Evolutionary conservation across 2,888 invertebrate genomes (phyloP), one percentile per base, ranked within the genome.

Genomic region (Stenolophus ochropezus): DNA sequence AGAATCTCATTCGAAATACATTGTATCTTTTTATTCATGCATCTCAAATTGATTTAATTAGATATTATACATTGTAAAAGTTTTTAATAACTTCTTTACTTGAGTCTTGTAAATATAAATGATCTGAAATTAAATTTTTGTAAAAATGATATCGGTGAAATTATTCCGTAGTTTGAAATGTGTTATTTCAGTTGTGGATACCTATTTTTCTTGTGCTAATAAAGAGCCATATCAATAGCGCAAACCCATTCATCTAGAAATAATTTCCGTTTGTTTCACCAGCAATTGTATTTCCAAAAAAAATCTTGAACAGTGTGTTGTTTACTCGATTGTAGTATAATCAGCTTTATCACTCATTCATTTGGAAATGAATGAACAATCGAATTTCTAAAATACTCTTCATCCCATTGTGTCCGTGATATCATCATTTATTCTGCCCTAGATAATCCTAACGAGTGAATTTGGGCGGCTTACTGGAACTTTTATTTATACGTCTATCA

Each of bases 321-420:
- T 56, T 56, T 56, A 69, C 33, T 33, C 20, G 33, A 69, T 69
- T 33, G 65, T 69, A 21, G 11, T 21, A 11, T 56, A 56, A 56
- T 56, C 56, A 56, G 21, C 56, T 56, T 51, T 56, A 56, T 56
- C 56, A 56, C 56, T 69, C 65, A 69, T 69, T 69, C 65, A 69
- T 69, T 69, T 69, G 16, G 23, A 69, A 69, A 33, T 33, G 65
- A 33, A 69, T 69, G 65, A 69, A 69, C 65, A 69, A 69, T 69
- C 65, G 11, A 69, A 33, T 69, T 56, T 56, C 56, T 56, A 56
- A 56, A 56, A 56, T 56, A 56, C 56, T 56, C 56, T 56, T 56
- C 56, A 56, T 21, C 21, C 56, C 21, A 56, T 56, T 56, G 56
- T 56, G 21, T 56, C 20, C 21, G 11, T 21, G 18, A 56, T 56